Conservation (phyloP, 2,797 vertebrate species). For the Melanotaenia pygmaea region DNA sequence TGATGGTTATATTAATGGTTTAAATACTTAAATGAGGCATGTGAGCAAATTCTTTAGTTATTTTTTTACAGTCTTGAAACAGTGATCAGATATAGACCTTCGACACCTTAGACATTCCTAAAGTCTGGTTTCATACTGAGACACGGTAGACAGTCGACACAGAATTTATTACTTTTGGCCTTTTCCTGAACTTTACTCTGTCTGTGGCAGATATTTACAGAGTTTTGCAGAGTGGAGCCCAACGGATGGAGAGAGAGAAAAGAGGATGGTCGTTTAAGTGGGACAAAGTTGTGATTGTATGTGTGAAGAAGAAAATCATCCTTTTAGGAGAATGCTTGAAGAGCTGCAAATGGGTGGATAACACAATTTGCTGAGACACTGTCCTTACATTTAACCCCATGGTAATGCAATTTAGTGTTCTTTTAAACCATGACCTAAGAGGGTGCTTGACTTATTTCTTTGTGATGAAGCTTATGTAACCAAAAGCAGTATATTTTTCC, state of each 20-base stretch:
- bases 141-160: constrained; percentile 22
- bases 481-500: too few relatives aligned
- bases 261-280: constrained; percentile 15
- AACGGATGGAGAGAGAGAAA: constrained; percentile 47
- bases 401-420: constrained; percentile 3
- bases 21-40: constrained; percentile 45
- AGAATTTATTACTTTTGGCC: constrained; percentile 72
- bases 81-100: constrained; percentile 2
- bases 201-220: constrained; percentile 67
- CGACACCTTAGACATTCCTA: constrained; percentile 21
- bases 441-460: too few relatives aligned
- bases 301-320: constrained; percentile 30
- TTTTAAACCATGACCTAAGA: too few relatives aligned
- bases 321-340: constrained; percentile 35
- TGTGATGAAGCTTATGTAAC: too few relatives aligned
- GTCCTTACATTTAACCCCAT: constrained; percentile 37
- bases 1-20: constrained; percentile 48
- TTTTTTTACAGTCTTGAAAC: constrained; percentile 17
- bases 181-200: constrained; percentile 75
- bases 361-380: constrained; percentile 46
- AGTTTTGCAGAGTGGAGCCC: constrained; percentile 40
- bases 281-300: constrained; percentile 31
- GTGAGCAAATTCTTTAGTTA: background rate
- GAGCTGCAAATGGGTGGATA: constrained; percentile 46
- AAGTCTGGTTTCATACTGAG: constrained; percentile 34